A percentile compares a stretch with the other conserved stretches of the same genome.
Conservation (phyloP, 1,140 invertebrate species). For the Episyrphus balteatus region DNA sequence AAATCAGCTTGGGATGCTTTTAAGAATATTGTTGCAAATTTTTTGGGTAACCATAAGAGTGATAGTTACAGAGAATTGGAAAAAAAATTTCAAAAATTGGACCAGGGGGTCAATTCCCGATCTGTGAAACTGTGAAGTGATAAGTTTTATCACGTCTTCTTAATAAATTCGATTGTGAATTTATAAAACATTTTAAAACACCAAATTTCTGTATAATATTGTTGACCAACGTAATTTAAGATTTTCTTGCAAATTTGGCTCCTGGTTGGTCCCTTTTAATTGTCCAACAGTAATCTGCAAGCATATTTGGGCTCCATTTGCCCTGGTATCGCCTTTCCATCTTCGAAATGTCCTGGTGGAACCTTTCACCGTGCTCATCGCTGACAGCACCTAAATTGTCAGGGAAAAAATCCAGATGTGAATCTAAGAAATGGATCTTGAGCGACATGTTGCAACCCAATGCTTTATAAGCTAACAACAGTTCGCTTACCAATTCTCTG, state of each 20-base stretch:
- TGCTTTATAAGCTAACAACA: slow-evolving; percentile 13
- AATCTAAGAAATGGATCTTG: slow-evolving; percentile 31
- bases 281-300: slow-evolving; percentile 21
- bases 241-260: background rate
- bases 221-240: too few species aligned
- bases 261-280: slow-evolving; percentile 4
- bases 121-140: too few species aligned
- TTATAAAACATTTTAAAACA: slow-evolving; percentile 9
- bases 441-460: slow-evolving; percentile 16
- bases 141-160: too few species aligned
- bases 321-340: slow-evolving; percentile 16
- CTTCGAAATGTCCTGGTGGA: too few species aligned
- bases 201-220: slow-evolving; percentile 22
- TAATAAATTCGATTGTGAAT: too few species aligned
- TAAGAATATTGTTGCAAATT: slow-evolving; percentile 9
- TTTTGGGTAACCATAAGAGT: slow-evolving; percentile 14
- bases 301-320: slow-evolving; percentile 15
- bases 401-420: too few species aligned
- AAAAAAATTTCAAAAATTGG: too few species aligned
- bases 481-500: slow-evolving; percentile 12
- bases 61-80: slow-evolving; percentile 15
- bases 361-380: too few species aligned
- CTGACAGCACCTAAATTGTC: too few species aligned
- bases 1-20: slow-evolving; percentile 7
- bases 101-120: too few species aligned